These are phyloP conservation scores for Apamea crenata DNA, from an alignment of 2,888 invertebrate genomes.

Conservation along the genomic window DNA sequence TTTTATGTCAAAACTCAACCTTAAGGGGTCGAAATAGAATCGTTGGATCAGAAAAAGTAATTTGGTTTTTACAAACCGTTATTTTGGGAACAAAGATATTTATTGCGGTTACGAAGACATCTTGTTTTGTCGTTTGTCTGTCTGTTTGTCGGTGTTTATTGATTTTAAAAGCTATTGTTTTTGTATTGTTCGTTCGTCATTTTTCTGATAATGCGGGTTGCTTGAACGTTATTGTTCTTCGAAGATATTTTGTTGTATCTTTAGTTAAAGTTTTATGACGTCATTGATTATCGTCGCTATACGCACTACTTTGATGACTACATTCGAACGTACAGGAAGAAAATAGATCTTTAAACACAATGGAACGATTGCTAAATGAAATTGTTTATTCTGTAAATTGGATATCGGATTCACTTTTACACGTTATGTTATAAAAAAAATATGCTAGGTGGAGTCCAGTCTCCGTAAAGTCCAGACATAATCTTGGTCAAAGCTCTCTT, in stretches of 20 bases:
- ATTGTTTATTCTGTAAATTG: background rate
- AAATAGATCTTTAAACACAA: background rate
- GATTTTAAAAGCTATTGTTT: slow-evolving; percentile 46
- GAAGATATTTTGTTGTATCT: slow-evolving; percentile 35
- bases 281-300: slow-evolving; percentile 8
- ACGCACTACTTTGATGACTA: slow-evolving; percentile 37
- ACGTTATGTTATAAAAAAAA: background rate
- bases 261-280: slow-evolving; percentile 46
- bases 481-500: background rate
- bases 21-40: slow-evolving; percentile 16
- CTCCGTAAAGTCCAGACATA: too few relatives aligned
- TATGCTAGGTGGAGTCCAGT: background rate
- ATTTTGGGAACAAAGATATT: slow-evolving; percentile 70
- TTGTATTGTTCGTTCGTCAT: slow-evolving; percentile 43
- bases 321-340: background rate
- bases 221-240: slow-evolving; percentile 47
- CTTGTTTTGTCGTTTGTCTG: slow-evolving; percentile 64
- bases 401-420: background rate
- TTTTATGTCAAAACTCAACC: slow-evolving; percentile 38
- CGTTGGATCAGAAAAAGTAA: slow-evolving; percentile 22
- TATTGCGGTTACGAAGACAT: slow-evolving; percentile 78
- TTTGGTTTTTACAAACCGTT: slow-evolving; percentile 65
- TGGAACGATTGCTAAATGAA: background rate
- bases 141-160: slow-evolving; percentile 67
- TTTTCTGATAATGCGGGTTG: slow-evolving; percentile 57